Evolutionary conservation across 2,113 vertebrate genomes (phyloP), one percentile per base, ranked within the genome.

Genomic region (Eudorcas thomsonii): DNA sequence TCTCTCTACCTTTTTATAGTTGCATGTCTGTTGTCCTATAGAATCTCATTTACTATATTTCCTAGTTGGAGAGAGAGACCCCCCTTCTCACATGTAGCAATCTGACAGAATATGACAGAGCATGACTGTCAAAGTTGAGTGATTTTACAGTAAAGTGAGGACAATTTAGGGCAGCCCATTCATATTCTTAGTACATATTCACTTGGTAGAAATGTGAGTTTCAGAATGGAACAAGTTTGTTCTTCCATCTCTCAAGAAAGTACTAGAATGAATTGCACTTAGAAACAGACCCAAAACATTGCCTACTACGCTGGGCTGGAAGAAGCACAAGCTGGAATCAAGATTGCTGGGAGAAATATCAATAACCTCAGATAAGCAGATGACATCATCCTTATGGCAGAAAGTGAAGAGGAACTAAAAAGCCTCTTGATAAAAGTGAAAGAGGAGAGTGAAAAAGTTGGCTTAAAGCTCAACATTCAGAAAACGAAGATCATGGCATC

Each of bases 111-210:
- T 43, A 39, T 33, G 43, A 50, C 16, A 90, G 39, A 57, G 48
- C 33, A 19, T 0, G 15, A 55, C 60, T 82, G 87, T 77, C 87
- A 82, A 21, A 23, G n/a, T 2, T 21, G 55, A 90, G 48, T 23
- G 88, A 93, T 7, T 12, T 54, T 2, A 25, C 21, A 33, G 7
- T 6, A 91, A 55, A 30, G 6, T 1, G 9, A n/a, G 52, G 43
- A 13, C 2, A 1, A 48, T 11, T 10, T 4, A 3, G 1, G 36
- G 33, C 21, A 5, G 3, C 28, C 0, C 25, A 25, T 36, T 48
- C 16, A 2, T 19, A 28, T 21, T 33, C 67, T 7, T 33, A 19
- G 78, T 36, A 1, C 26, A 6, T 1, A 55, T 48, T 64, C 77
- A 15, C 12, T 52, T 0, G 0, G 81, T 17, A 77, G 57, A 88